Conservation (phyloP, 2,888 invertebrate genomes). For the Embidobia sp. region DNA sequence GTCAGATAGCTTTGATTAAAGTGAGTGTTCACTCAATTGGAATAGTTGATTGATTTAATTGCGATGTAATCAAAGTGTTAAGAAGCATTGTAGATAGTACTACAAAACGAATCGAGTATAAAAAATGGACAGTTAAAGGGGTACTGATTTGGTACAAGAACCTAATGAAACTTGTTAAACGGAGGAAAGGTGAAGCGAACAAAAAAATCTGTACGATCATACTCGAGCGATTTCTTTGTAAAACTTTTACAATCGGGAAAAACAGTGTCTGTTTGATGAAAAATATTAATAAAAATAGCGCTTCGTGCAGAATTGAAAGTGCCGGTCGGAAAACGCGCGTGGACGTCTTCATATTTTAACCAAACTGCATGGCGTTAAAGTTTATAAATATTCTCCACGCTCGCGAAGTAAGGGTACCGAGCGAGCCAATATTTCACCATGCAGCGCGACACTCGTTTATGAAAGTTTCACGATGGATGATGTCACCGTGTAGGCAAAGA, state of each 20-base stretch:
- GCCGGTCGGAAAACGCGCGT: slow-evolving; percentile 35
- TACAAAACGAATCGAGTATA: too few species aligned
- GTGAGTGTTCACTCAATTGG: too few species aligned
- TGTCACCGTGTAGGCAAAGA: slow-evolving; percentile 63
- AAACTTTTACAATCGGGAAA: slow-evolving; percentile 7
- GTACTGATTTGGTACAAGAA: too few species aligned
- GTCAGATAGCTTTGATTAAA: too few species aligned
- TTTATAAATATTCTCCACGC: slow-evolving; percentile 69
- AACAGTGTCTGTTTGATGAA: slow-evolving; percentile 28
- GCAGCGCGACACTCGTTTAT: slow-evolving; percentile 75
- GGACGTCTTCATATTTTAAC: slow-evolving; percentile 46
- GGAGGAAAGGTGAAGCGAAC: too few species aligned
- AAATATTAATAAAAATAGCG: slow-evolving; percentile 45
- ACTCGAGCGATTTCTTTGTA: too few species aligned
- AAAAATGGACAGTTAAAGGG: too few species aligned
- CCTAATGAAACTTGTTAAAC: slow-evolving; percentile 10
- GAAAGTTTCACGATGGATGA: slow-evolving; percentile 72
- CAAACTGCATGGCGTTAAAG: slow-evolving; percentile 55
- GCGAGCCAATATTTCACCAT: slow-evolving; percentile 74
- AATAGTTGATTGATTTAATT: too few species aligned
- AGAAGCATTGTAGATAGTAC: too few species aligned
- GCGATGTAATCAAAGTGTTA: too few species aligned
- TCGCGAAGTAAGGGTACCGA: slow-evolving; percentile 60
- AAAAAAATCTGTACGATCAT: too few species aligned
- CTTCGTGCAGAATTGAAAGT: slow-evolving; percentile 39